A percentile compares a stretch with the other conserved stretches of the same genome.
Conservation (phyloP, 64 coral and sea anemone genomes). For the Montipora capricornis region DNA sequence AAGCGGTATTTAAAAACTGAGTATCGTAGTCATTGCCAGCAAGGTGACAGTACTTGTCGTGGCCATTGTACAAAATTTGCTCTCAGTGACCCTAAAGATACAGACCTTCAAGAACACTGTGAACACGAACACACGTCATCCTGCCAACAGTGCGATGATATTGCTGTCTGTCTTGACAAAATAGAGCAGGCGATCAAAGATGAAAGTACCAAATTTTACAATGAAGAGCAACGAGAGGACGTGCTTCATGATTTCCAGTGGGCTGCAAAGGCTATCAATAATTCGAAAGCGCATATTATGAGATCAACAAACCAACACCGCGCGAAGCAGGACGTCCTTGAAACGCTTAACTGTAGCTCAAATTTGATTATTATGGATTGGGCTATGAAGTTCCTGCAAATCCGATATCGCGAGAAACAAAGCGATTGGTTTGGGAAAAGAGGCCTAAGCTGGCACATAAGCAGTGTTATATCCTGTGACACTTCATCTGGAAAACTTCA, state of each 20-base stretch:
- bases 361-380: slow-evolving; percentile 54
- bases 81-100: slow-evolving; percentile 46
- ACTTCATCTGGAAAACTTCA: background rate
- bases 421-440: background rate
- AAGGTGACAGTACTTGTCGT: slow-evolving; percentile 29
- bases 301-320: background rate
- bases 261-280: background rate
- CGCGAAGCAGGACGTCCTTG: slow-evolving; percentile 47
- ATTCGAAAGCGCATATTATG: slow-evolving; percentile 66
- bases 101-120: slow-evolving; percentile 44
- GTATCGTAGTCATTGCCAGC: slow-evolving; percentile 30
- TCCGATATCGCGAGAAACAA: slow-evolving; percentile 61
- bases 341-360: background rate
- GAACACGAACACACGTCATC: slow-evolving; percentile 5
- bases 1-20: slow-evolving; percentile 34
- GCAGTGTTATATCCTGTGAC: slow-evolving; percentile 37
- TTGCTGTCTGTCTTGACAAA: slow-evolving; percentile 12
- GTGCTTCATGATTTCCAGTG: slow-evolving; percentile 41
- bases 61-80: slow-evolving; percentile 18
- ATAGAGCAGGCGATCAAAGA: background rate
- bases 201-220: slow-evolving; percentile 29
- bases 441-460: background rate
- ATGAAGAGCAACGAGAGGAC: slow-evolving; percentile 53
- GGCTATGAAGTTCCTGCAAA: background rate
- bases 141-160: slow-evolving; percentile 14